Evolutionary conservation across 2,113 vertebrate genomes (phyloP), one percentile per base, ranked within the genome.

Genomic region (Gambusia holbrooki): DNA sequence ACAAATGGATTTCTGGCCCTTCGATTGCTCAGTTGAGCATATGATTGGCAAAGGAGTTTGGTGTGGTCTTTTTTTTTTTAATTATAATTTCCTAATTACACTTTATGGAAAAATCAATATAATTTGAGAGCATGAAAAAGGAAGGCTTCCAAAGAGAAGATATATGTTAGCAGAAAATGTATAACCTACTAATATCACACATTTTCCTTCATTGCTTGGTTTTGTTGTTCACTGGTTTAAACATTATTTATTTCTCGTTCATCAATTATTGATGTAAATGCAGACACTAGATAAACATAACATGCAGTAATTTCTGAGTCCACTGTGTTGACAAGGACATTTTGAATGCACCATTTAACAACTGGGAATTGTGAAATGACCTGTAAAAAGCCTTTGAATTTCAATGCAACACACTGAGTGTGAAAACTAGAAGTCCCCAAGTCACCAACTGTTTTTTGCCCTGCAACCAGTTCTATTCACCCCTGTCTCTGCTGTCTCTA

Each of bases 341-440:
- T 83, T 29, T 62, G 54, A 79, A 74, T 35, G 77, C 71, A 70
- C 58, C 77, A 80, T 80, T 82, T 64, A 78, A 84, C 72, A 83
- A 78, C 58, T 62, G 51, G 35, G 42, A 27, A 74, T 62, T 61
- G 64, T 25, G 71, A 62, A 81, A 81, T 72, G 22, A 75, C 67
- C 78, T 33, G 29, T 51, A 76, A 62, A 69, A 30, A 73, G 58
- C 60, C 19, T 80, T 69, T 79, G 62, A 83, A 87, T 64, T 76
- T 32, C 79, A 29, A 32, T 45, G 30, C 68, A 77, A 30, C 73
- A 35, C 71, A 30, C 62, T 13, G 66, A 51, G 51, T 81, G 74
- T 77, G 79, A 58, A 75, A 77, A 71, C 32, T 7, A 15, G 64
- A 76, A 69, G 40, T 79, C 73, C 35, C 82, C 3, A 13, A 73